A percentile compares a stretch with the other conserved stretches of the same genome.
Evolutionary conservation across 2,888 invertebrate genomes (phyloP).

Genomic region (Amphipoea oculea): DNA sequence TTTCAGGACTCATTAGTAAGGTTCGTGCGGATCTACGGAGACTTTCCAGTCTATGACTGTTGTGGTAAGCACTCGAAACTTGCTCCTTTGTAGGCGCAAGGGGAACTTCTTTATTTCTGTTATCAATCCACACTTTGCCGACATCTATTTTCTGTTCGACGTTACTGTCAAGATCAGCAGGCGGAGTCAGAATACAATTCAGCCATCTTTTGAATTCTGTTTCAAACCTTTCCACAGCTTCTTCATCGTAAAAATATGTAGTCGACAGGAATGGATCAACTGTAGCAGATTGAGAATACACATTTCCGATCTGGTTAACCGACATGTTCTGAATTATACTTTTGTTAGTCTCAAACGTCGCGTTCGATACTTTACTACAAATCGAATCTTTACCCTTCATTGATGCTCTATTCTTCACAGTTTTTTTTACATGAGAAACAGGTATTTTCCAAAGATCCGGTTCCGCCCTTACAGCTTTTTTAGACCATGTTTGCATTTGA

Average conservation of each 20-base stretch:
- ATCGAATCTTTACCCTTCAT: conserved; percentile 73
- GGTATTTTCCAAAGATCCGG: conserved; percentile 85
- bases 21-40: conserved; percentile 92
- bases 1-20: conserved; percentile 91
- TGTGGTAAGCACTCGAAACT: conserved; percentile 92
- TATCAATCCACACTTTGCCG: conserved; percentile 94
- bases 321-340: conserved; percentile 84
- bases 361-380: conserved; percentile 71
- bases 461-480: conserved; percentile 81
- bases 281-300: conserved; percentile 88
- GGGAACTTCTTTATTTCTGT: conserved; percentile 92
- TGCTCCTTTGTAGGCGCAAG: conserved; percentile 93
- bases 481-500: conserved; percentile 82
- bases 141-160: conserved; percentile 92
- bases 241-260: conserved; percentile 92
- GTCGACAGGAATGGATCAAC: conserved; percentile 92
- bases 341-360: conserved; percentile 82
- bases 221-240: conserved; percentile 93
- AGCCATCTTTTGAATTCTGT: conserved; percentile 94
- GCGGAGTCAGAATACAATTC: conserved; percentile 94
- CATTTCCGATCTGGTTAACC: conserved; percentile 82
- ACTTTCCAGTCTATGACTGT: conserved; percentile 92
- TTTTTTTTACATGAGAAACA: conserved; percentile 73
- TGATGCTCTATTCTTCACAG: conserved; percentile 73
- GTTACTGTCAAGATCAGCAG: conserved; percentile 92